A percentile compares a stretch with the other conserved stretches of the same genome.
phyloP scores from a whole-genome alignment of 2,888 invertebrate species.

The Dryadula phaetusa region DNA sequence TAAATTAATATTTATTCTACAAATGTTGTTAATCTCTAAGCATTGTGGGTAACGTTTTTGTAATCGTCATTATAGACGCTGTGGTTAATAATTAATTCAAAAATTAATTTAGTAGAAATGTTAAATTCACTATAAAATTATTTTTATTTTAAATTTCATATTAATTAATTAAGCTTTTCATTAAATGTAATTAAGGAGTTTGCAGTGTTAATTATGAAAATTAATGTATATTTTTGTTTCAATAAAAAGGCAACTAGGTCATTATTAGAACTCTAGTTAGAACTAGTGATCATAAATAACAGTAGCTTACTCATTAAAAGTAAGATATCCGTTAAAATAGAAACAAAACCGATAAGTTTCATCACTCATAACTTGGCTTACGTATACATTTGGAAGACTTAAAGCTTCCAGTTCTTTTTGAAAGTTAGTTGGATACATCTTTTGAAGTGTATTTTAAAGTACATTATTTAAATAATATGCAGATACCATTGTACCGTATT shows the following conservation, averaged over 20 bases:
- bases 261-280: no score
- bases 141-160: no score
- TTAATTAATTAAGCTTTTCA: background rate
- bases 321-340: background rate
- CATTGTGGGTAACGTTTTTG: background rate
- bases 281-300: no score
- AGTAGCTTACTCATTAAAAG: no score
- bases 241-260: no score
- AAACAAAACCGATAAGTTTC: constrained; percentile 10
- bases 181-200: background rate
- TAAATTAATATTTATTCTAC: constrained; percentile 44
- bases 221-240: no score
- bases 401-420: constrained; percentile 10
- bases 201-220: background rate
- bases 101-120: background rate
- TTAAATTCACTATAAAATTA: no score
- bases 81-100: background rate
- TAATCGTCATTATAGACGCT: background rate
- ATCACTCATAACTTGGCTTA: constrained; percentile 19
- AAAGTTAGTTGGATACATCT: constrained; percentile 18
- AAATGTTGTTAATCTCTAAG: constrained; percentile 10
- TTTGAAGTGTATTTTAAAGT: constrained; percentile 24
- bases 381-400: constrained; percentile 12
- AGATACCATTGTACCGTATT: constrained; percentile 11
- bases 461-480: constrained; percentile 18